Conservation (phyloP, 1,140 invertebrate species). For the Heliconius eleuchia region DNA sequence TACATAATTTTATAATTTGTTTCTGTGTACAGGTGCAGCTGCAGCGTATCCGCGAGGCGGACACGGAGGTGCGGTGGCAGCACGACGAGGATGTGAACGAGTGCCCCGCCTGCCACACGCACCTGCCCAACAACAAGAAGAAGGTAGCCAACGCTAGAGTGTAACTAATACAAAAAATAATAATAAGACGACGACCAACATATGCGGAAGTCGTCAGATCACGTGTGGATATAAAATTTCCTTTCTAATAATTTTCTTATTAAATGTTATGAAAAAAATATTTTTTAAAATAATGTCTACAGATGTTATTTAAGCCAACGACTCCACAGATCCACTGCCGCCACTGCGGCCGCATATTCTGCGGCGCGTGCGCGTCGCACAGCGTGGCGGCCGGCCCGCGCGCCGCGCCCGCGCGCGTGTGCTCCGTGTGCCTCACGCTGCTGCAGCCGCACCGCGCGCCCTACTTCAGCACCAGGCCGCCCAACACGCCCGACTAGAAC, state of each 20-base stretch:
- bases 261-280: too few relatives aligned
- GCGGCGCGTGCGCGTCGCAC: constrained; percentile 91
- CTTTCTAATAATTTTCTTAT: too few relatives aligned
- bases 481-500: constrained; percentile 84
- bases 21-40: constrained; percentile 87
- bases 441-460: constrained; percentile 96
- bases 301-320: too few relatives aligned
- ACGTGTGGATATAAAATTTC: background rate
- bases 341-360: constrained; percentile 98
- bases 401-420: constrained; percentile 92
- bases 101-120: constrained; percentile 91
- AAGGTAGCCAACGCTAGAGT: constrained; percentile 82
- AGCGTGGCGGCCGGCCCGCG: constrained; percentile 93
- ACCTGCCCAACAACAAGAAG: constrained; percentile 83
- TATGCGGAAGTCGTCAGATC: background rate
- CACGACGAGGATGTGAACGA: constrained; percentile 97
- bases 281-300: too few relatives aligned
- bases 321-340: constrained; percentile 90
- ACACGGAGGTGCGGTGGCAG: constrained; percentile 97
- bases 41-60: constrained; percentile 95
- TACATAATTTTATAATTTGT: background rate
- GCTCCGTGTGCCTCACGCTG: constrained; percentile 98
- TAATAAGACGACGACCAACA: background rate
- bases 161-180: too few relatives aligned
- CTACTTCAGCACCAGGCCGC: constrained; percentile 94